phyloP scores from a whole-genome alignment of 2,888 invertebrate genomes.

The Trachelus troglodyta region DNA sequence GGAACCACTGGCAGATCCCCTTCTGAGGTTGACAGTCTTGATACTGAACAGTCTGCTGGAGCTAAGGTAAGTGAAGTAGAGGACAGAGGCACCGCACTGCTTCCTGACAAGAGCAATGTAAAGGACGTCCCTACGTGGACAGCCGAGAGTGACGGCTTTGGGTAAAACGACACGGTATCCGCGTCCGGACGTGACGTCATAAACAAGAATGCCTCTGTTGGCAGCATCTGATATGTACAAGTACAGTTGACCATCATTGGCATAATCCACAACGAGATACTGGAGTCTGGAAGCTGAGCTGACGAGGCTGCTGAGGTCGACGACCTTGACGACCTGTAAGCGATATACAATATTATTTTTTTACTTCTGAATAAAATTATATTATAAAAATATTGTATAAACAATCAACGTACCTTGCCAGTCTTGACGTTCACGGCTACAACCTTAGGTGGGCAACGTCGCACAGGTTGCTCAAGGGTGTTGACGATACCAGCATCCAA shows the following conservation, averaged over 20 bases:
- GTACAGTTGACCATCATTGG: slow-evolving; percentile 72
- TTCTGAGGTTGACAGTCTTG: slow-evolving; percentile 68
- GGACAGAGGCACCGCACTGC: slow-evolving; percentile 65
- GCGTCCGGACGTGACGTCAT: slow-evolving; percentile 67
- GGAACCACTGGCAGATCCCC: slow-evolving; percentile 69
- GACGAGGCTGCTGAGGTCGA: slow-evolving; percentile 73
- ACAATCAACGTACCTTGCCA: slow-evolving; percentile 64
- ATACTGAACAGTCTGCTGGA: slow-evolving; percentile 71
- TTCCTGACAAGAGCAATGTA: slow-evolving; percentile 71
- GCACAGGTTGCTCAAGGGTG: slow-evolving; percentile 73
- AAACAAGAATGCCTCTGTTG: slow-evolving; percentile 70
- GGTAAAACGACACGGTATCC: slow-evolving; percentile 73
- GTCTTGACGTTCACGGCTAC: slow-evolving; percentile 72
- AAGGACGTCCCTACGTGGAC: slow-evolving; percentile 69
- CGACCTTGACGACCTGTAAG: slow-evolving; percentile 68
- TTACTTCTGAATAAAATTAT: not conserved
- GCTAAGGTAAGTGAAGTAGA: slow-evolving; percentile 73
- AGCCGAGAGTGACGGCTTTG: slow-evolving; percentile 64
- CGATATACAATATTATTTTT: not conserved
- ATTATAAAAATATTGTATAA: not conserved
- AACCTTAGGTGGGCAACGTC: slow-evolving; percentile 77
- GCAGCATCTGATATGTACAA: slow-evolving; percentile 76
- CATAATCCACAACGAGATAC: slow-evolving; percentile 77
- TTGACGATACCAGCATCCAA: slow-evolving; percentile 79
- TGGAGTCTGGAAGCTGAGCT: slow-evolving; percentile 74